phyloP scores from a whole-genome alignment of 2,888 invertebrate genomes.

The Ganaspis brasiliensis region DNA sequence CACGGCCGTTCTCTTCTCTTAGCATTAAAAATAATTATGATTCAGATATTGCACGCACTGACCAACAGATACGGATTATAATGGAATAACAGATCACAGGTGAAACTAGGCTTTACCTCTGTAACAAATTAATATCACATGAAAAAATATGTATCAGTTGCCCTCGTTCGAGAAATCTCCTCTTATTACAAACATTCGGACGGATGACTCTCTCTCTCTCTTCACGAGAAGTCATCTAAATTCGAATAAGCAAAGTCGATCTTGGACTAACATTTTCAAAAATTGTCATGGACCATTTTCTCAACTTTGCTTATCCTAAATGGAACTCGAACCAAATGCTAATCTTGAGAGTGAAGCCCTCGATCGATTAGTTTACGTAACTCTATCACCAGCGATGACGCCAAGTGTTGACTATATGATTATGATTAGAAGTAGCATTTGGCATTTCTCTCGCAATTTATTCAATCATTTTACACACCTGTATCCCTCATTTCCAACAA shows the following conservation, averaged over 20 bases:
- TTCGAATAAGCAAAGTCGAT: conserved; percentile 57
- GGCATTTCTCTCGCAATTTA: conserved; percentile 61
- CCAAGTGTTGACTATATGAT: conserved; percentile 66
- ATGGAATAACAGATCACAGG: conserved; percentile 74
- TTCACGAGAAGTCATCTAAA: conserved; percentile 61
- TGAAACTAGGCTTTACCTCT: conserved; percentile 73
- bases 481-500: conserved; percentile 14
- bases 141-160: conserved; percentile 77
- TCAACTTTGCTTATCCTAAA: conserved; percentile 12
- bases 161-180: conserved; percentile 50
- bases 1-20: conserved; percentile 67
- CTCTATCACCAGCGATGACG: conserved; percentile 66
- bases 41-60: conserved; percentile 52
- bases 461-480: conserved; percentile 27
- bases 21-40: conserved; percentile 49
- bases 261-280: conserved; percentile 18
- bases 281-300: conserved; percentile 18
- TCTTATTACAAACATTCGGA: conserved; percentile 66
- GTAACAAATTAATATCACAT: conserved; percentile 78
- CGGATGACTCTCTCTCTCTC: conserved; percentile 66
- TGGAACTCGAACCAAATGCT: conserved; percentile 22
- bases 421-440: conserved; percentile 66
- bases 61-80: conserved; percentile 52
- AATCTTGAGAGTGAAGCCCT: conserved; percentile 44
- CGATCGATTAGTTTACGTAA: conserved; percentile 53